A percentile compares a stretch with the other conserved stretches of the same genome.
Conservation (phyloP, 2,888 invertebrate species). For the Pimpla rufipes region DNA sequence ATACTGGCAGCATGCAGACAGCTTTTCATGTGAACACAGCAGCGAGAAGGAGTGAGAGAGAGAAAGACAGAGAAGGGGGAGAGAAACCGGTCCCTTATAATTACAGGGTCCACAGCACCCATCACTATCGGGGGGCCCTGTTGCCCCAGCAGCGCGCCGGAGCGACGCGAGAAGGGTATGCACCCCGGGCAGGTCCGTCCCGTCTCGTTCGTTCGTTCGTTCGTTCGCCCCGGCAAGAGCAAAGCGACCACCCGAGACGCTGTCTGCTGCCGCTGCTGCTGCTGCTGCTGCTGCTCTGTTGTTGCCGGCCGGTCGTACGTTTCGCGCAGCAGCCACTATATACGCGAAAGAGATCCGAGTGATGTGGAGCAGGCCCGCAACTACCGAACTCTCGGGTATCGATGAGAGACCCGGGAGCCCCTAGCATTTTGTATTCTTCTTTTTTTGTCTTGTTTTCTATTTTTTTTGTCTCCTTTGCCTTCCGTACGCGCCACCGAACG, state of each 20-base stretch:
- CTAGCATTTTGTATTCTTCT: background rate
- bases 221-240: conserved; percentile 66
- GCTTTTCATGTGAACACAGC: conserved; percentile 32
- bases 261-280: conserved; percentile 56
- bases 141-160: conserved; percentile 31
- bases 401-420: conserved; percentile 38
- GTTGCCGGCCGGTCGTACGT: conserved; percentile 38
- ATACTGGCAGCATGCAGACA: conserved; percentile 44
- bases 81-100: conserved; percentile 80
- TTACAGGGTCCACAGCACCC: conserved; percentile 76
- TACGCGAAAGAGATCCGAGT: conserved; percentile 28
- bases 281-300: conserved; percentile 43
- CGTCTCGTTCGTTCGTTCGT: conserved; percentile 59
- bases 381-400: conserved; percentile 45
- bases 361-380: conserved; percentile 8
- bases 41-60: conserved; percentile 26
- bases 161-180: conserved; percentile 60
- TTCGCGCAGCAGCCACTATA: conserved; percentile 39
- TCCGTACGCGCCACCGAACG: conserved; percentile 36
- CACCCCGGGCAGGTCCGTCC: conserved; percentile 69
- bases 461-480: background rate
- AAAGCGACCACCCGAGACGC: conserved; percentile 75
- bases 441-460: conserved; percentile 3
- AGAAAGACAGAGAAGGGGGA: conserved; percentile 20
- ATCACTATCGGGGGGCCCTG: conserved; percentile 59